Evolutionary conservation across 2,888 invertebrate genomes (phyloP), one percentile per base, ranked within the genome.

Genomic region (Andrena bucephala): DNA sequence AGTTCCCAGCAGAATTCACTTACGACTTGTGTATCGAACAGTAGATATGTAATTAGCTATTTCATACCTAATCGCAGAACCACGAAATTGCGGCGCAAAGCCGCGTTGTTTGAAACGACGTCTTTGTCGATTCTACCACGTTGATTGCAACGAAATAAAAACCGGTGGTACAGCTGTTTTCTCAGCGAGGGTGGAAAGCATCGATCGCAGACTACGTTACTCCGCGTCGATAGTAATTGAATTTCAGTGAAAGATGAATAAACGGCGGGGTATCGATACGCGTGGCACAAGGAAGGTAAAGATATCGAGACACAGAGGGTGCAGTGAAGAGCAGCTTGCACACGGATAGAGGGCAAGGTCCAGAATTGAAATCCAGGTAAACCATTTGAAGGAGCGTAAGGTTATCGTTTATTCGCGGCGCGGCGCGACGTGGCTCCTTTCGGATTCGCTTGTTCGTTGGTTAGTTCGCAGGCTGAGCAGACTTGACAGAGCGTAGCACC

Each of bases 401-500:
- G 50, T 66, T 77, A 70, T 50, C 52, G 42, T 71, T 77, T 54
- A 54, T 71, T 48, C 52, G 29, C 62, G 50, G 13, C 33, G 50
- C 20, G 31, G 29, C 24, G 31, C 20, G 13, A 60, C 42, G 31
- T 42, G 42, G 42, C 42, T 42, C 42, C 4, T 57, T 27, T 27
- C 57, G 57, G 57, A 57, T 57, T 57, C 57, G 57, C 57, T 24
- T 57, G 33, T 77, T 24, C 27, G 50, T 75, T 54, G 60, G 65
- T 63, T 73, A 33, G 77, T 54, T 71, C 33, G 52, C 24, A 67
- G 50, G 36, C 60, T 71, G 66, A 33, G 76, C 67, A 76, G 81
- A 84, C 68, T 71, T 81, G 83, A 81, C 85, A 77, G 83, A 85
- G 78, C 79, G 66, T 77, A 75, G 81, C 84, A 75, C 72, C 74